Base-by-base conservation (phyloP, 2,888 invertebrate genomes). In the Andrena fulva region DNA sequence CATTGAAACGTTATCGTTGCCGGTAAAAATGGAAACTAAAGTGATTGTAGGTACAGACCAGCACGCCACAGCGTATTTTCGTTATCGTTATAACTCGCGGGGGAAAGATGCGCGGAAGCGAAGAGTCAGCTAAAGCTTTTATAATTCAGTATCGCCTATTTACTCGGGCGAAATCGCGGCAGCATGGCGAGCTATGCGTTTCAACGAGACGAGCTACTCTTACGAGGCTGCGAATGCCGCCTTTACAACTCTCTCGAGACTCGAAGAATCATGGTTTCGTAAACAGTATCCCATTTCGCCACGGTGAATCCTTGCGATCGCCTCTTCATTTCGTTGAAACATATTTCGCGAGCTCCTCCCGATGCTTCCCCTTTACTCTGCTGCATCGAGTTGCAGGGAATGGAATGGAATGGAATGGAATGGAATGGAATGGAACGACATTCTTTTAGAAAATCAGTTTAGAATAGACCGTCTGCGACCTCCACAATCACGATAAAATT, bases 261-360 rank as follows among this genome's bases (percentile, higher is more conserved):
- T 33, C 60, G 72, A 77, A 77, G 82, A 82, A 73, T 73, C 77
- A 77, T 83, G 82, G 82, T 77, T 83, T 82, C 71, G 82, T 83
- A 83, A 83, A 82, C 77, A 77, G 82, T 27, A 72, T 64, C 82
- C 70, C 82, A 63, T 76, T 76, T 76, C 82, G 66, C 66, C 29
- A 24, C 70, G 60, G 33, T 66, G 80, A 79, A 80, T 80, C 69
- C 68, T 62, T 29, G 62, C 66, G 29, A 20, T 31, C 67, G 10
- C 33, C 52, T 80, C 73, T 66, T 60, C 54, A 16, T 33, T 35
- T 56, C 56, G 56, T 56, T 24, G 56, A 8, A 24, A 54, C 20
- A 54, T 42, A 42, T 42, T 16, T 16, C 16, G 42, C 42, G 42
- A 42, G 42, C 42, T 42, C 42, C 16, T 42, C 42, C 16, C 42